Base-by-base conservation (phyloP, 2,888 invertebrate genomes). In the Acronicta psi region DNA sequence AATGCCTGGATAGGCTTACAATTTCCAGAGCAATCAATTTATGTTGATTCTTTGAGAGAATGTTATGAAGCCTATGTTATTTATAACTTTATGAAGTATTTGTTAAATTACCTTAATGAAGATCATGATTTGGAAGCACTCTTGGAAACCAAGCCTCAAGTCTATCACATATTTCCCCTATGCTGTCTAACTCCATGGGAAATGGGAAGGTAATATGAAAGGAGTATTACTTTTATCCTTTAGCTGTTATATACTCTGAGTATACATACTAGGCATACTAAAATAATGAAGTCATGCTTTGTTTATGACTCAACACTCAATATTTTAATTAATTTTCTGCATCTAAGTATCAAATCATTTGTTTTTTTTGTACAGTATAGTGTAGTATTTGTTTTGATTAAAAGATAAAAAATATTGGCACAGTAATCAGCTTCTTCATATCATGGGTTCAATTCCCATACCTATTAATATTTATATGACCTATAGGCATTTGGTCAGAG, bases 41-140 rank as follows among this genome's bases (percentile, higher is more conserved):
- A 99, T 86, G 96, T 99, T 82, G 99, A 99, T 89, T 98, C 98
- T 75, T 89, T 98, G 50, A 95, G 99, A 86, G 99, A 99, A 94
- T 99, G 99, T 86, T 99, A 99, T 85, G 99, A 99, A 93, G 99
- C 99, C 0, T 99, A 99, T 94, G 99, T 99, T 2, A 99, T 99
- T 81, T 99, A 99, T 89, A 99, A 99, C 94, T 99, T 99, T 85
- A 98, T 99, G 98, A 97, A 97, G 82, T 99, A 97, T 87, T 94
- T 99, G 75, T 93, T 99, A 62, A 98, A 98, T 86, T 99, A 98
- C 89, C 94, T 99, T 50, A 97, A 98, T 92, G 96, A 97, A 80
- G 97, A 97, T 83, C 97, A 97, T 94, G 97, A 98, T 86, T 92
- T 99, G 69, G 98, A 98, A 87, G 96, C 96, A 2, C 95, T 96